Evolutionary conservation across 2,888 invertebrate genomes (phyloP).

Genomic region (Caradrina clavipalpis): DNA sequence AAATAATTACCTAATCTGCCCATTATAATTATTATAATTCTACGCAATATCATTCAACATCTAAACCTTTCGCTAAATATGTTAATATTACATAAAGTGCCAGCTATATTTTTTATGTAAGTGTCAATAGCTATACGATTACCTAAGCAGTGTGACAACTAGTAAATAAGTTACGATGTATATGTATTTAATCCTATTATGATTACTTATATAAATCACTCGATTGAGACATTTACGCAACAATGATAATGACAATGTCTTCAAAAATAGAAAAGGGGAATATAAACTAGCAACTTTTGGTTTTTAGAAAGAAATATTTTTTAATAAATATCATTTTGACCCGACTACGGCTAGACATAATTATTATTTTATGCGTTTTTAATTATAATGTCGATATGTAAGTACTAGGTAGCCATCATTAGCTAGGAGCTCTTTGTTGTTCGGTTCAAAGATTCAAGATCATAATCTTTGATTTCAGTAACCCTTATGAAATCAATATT

Average conservation of each 20-base stretch:
- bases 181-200: conserved; percentile 42
- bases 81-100: conserved; percentile 80
- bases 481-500: conserved; percentile 1
- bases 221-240: conserved; percentile 33
- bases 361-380: background rate
- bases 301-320: conserved; percentile 27
- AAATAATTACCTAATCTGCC: conserved; percentile 35
- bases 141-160: conserved; percentile 76
- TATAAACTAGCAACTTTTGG: conserved; percentile 28
- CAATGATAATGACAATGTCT: conserved; percentile 35
- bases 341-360: conserved; percentile 32
- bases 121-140: conserved; percentile 81
- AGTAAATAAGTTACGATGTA: conserved; percentile 65
- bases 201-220: conserved; percentile 45
- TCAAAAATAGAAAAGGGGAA: conserved; percentile 30
- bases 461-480: background rate
- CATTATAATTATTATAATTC: conserved; percentile 55
- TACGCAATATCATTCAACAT: conserved; percentile 74
- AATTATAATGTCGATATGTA: conserved; percentile 40
- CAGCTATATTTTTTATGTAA: conserved; percentile 81
- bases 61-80: conserved; percentile 79
- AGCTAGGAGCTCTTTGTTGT: background rate
- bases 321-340: conserved; percentile 11
- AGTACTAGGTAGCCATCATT: background rate
- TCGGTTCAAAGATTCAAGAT: conserved; percentile 7